Percentiles rank a stretch among this genome's conserved stretches.
These are phyloP conservation scores for Psephotus haematonotus DNA, from an alignment of 2,113 vertebrate genomes.

Conservation along the genomic window DNA sequence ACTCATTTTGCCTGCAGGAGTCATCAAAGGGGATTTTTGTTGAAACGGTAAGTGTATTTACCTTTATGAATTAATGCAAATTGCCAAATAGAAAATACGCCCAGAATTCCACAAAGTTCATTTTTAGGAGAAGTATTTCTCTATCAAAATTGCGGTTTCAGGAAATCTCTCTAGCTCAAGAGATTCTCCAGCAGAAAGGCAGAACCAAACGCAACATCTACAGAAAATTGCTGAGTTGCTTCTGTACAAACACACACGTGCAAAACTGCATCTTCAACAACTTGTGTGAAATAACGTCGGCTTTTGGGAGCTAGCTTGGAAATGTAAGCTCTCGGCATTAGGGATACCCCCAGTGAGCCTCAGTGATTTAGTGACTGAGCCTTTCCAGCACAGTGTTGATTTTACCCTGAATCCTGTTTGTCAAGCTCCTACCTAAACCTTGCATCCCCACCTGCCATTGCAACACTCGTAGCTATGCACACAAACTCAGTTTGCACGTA, in stretches of 20 bases:
- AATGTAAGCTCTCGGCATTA: background rate
- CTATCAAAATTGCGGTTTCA: constrained; percentile 39
- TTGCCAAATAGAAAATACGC: constrained; percentile 47
- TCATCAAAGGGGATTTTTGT: constrained; percentile 1
- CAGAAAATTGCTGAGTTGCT: background rate
- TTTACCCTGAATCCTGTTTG: background rate
- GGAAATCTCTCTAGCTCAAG: background rate
- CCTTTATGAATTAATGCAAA: constrained; percentile 49
- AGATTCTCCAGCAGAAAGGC: constrained; percentile 11
- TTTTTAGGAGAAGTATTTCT: constrained; percentile 50
- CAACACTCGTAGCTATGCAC: background rate
- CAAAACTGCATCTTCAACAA: background rate
- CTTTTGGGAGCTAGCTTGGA: background rate
- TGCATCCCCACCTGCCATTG: background rate
- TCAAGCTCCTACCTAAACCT: background rate
- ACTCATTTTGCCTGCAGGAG: constrained; percentile 40
- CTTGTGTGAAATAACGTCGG: background rate
- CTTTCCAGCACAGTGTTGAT: background rate
- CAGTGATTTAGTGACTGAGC: background rate
- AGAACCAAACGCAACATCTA: background rate
- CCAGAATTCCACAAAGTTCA: constrained; percentile 51
- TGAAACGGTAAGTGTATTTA: constrained; percentile 37
- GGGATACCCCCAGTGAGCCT: background rate
- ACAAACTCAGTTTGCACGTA: background rate
- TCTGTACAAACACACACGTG: background rate